Percentiles rank a stretch among this genome's conserved stretches.
phyloP scores from a whole-genome alignment of 2,113 vertebrate genomes.

The Corythaixoides concolor region DNA sequence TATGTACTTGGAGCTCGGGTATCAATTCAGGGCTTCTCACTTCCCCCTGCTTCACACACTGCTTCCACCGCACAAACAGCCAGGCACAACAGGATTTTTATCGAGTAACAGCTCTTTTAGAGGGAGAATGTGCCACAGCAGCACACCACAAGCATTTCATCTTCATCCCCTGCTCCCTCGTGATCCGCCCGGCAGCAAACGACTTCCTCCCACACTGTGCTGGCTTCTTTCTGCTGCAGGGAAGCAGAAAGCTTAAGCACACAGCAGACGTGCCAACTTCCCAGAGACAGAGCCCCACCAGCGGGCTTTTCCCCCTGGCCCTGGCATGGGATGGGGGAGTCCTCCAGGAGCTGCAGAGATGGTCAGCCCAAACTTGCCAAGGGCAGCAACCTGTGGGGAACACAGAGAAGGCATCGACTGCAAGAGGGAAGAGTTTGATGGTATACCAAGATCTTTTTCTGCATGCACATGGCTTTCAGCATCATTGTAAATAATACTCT shows the following conservation, averaged over 20 bases:
- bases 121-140: slow-evolving; percentile 34
- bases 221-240: neutral
- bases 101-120: neutral
- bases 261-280: neutral
- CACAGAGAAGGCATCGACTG: accelerated
- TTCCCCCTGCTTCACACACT: neutral
- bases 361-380: neutral
- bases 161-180: slow-evolving; percentile 34
- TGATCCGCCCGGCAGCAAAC: neutral
- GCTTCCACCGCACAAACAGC: neutral
- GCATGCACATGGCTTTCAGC: neutral
- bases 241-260: neutral
- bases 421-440: neutral
- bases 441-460: neutral
- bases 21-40: neutral
- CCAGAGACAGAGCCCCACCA: neutral
- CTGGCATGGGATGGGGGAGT: neutral
- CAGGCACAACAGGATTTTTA: slow-evolving; percentile 13
- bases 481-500: slow-evolving; percentile 49
- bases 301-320: neutral
- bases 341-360: neutral
- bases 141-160: slow-evolving; percentile 60
- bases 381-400: neutral
- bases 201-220: neutral
- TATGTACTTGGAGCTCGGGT: neutral